Evolutionary conservation across 1,140 invertebrate species (phyloP).

Genomic region (Microplitis mediator): DNA sequence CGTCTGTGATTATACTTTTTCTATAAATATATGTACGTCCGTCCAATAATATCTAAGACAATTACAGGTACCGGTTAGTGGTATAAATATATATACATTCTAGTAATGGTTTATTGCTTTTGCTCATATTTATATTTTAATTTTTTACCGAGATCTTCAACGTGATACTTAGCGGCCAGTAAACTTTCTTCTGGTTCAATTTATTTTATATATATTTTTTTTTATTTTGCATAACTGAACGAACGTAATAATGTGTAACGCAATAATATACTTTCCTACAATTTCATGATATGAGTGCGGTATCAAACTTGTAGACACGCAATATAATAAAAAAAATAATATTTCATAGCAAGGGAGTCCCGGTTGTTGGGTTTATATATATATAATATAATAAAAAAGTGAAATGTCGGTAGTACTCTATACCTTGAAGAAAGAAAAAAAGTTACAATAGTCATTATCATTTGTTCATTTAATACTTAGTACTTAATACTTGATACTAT

Average conservation of each 20-base stretch:
- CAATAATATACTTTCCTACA: constrained; percentile 24
- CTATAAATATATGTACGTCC: no score
- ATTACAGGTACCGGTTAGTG: no score
- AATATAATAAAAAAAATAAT: not conserved
- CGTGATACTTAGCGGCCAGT: not conserved
- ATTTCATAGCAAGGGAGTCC: not conserved
- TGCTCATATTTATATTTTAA: no score
- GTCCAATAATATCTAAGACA: no score
- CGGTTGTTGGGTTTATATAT: constrained; percentile 12
- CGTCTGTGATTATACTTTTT: no score
- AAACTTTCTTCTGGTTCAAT: constrained; percentile 21
- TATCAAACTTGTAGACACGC: constrained; percentile 6
- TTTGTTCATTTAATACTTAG: not conserved
- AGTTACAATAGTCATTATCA: constrained; percentile 10
- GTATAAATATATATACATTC: no score
- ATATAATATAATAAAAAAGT: constrained; percentile 37
- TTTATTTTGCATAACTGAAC: constrained; percentile 32
- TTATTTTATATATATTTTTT: constrained; percentile 1
- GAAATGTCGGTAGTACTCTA: constrained; percentile 35
- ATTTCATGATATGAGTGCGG: constrained; percentile 1
- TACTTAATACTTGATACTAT: no score
- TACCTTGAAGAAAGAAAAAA: constrained; percentile 18
- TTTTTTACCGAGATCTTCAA: no score
- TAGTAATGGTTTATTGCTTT: no score
- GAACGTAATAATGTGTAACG: constrained; percentile 25